Conservation (phyloP, 2,797 vertebrate species). For the Tinamus major region DNA sequence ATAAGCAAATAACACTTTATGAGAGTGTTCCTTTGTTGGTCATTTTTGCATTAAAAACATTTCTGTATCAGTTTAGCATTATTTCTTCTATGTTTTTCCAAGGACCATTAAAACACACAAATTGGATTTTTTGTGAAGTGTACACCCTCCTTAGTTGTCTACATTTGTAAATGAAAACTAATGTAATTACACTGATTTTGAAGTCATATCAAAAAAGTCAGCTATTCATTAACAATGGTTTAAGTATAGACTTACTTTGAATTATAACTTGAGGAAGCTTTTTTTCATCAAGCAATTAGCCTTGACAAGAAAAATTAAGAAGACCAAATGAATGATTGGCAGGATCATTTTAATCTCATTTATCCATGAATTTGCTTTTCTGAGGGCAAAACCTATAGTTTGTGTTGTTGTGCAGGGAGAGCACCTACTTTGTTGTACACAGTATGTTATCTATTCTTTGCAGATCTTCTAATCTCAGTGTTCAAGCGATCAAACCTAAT, state of each 20-base stretch:
- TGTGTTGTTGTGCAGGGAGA: not conserved
- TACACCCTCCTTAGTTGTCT: not conserved
- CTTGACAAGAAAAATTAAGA: not conserved
- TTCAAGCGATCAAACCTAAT: not conserved
- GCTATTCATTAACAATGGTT: not conserved
- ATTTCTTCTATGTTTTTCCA: not conserved
- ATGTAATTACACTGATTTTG: not conserved
- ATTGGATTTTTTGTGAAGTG: not conserved
- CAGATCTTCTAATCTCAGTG: not conserved
- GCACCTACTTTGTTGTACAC: too few relatives aligned
- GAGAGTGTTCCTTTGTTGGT: not conserved
- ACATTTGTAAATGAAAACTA: not conserved
- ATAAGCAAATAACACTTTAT: not conserved
- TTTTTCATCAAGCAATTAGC: not conserved
- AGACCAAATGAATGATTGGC: not conserved
- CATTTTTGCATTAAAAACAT: not conserved
- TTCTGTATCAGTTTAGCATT: not conserved
- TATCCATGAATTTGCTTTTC: not conserved
- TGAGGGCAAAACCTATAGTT: not conserved
- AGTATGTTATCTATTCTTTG: not conserved
- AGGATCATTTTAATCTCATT: not conserved
- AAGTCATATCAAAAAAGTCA: not conserved
- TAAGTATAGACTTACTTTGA: not conserved
- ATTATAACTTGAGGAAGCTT: not conserved
- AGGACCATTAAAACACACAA: not conserved